phyloP scores from a whole-genome alignment of 35 echinoderm and acorn worm genomes.

The Heliocidaris erythrogramma region DNA sequence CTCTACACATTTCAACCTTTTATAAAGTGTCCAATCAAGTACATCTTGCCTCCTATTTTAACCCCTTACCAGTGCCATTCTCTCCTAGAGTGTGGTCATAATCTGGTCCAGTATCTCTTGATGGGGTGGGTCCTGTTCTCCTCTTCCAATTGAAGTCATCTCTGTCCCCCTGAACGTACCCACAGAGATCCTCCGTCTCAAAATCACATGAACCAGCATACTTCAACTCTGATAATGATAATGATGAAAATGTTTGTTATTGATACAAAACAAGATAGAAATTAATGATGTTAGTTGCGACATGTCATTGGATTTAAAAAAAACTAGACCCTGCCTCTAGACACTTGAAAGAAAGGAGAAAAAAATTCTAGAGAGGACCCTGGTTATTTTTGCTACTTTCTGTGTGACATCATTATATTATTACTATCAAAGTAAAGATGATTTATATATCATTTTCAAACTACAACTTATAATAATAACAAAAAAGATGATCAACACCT shows the following conservation, averaged over 20 bases:
- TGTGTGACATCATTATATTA: no score
- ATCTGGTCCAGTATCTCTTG: conserved; percentile 64
- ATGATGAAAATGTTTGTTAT: not conserved
- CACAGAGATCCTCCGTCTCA: conserved; percentile 64
- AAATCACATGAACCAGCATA: conserved; percentile 67
- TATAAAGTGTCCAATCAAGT: not conserved
- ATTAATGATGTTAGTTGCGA: no score
- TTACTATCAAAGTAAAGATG: no score
- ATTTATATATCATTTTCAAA: no score
- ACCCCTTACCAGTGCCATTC: conserved; percentile 54
- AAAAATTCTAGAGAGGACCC: no score
- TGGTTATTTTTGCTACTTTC: no score
- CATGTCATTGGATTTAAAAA: no score
- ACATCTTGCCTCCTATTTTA: not conserved
- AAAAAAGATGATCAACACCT: no score
- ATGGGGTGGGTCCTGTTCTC: conserved; percentile 57
- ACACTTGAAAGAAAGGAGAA: no score
- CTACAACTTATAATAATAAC: no score
- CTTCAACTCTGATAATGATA: not conserved
- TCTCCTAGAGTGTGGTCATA: conserved; percentile 77
- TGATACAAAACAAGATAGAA: no score
- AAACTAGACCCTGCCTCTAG: no score
- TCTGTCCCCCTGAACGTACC: conserved; percentile 49
- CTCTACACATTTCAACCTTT: not conserved
- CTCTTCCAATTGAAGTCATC: conserved; percentile 79